Evolutionary conservation across 2,797 vertebrate genomes (phyloP).

Genomic region (Eidolon dupreanum): DNA sequence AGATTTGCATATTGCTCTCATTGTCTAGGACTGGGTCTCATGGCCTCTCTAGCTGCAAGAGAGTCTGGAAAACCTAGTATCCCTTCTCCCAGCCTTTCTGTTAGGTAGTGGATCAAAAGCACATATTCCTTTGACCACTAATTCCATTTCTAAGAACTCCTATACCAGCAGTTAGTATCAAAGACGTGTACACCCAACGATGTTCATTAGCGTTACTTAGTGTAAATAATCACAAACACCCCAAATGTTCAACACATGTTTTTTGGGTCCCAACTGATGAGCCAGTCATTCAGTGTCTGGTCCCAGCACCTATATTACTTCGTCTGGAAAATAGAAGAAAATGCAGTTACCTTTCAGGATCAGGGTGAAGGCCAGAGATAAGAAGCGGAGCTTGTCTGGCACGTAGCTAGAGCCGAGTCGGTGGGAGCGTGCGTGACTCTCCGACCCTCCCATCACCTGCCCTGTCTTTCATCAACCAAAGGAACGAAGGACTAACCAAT

Average conservation of each 20-base stretch:
- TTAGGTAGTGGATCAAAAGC: background rate
- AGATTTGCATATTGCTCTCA: rapidly evolving
- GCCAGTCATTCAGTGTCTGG: background rate
- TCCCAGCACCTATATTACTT: background rate
- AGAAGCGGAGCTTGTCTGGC: rapidly evolving
- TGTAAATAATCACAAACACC: background rate
- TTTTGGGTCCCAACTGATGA: background rate
- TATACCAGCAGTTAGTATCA: background rate
- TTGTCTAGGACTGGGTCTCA: background rate
- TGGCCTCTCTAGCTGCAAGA: background rate
- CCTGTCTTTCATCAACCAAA: background rate
- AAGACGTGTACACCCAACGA: background rate
- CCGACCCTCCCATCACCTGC: background rate
- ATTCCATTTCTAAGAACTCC: background rate
- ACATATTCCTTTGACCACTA: too few species aligned
- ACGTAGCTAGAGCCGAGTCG: background rate
- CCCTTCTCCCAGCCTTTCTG: background rate
- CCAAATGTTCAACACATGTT: background rate
- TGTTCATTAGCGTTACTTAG: too few species aligned
- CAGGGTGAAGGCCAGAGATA: background rate
- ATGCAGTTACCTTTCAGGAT: background rate
- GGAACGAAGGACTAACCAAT: rapidly evolving
- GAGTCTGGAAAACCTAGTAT: background rate
- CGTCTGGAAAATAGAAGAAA: background rate
- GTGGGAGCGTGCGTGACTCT: rapidly evolving